phyloP scores from a whole-genome alignment of 2,888 invertebrate species.

The Nebria salina region DNA sequence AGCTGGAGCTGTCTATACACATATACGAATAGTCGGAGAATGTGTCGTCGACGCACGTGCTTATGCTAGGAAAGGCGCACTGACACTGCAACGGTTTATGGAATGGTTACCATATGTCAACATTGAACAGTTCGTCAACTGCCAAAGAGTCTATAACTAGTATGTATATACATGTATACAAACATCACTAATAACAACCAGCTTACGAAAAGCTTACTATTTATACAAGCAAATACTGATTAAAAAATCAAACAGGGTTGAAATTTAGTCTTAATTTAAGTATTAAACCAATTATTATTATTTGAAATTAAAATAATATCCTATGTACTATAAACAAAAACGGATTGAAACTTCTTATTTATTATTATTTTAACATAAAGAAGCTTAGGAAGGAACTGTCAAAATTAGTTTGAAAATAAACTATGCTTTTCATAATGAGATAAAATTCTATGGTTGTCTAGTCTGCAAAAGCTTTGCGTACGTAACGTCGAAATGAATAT shows the following conservation, averaged over 20 bases:
- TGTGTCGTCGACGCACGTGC: background rate
- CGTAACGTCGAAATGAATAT: too few species aligned
- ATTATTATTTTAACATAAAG: too few species aligned
- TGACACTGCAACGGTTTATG: constrained; percentile 3
- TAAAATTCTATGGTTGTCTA: too few species aligned
- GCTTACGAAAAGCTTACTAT: background rate
- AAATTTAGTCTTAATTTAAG: background rate
- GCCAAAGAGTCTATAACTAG: background rate
- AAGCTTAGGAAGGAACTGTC: too few species aligned
- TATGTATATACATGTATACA: background rate
- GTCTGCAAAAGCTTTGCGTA: too few species aligned
- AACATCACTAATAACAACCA: background rate
- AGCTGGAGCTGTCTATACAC: background rate
- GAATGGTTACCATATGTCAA: constrained; percentile 18
- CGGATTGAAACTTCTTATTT: too few species aligned
- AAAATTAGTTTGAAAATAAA: too few species aligned
- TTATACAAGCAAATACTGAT: too few species aligned
- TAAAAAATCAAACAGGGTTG: background rate
- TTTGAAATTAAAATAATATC: too few species aligned
- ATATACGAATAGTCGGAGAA: background rate
- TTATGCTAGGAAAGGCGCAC: background rate
- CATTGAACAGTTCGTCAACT: background rate
- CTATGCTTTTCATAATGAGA: too few species aligned
- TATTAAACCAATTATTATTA: background rate
- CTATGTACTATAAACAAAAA: too few species aligned